Percentiles rank a stretch among this genome's conserved stretches.
These are phyloP conservation scores for Laspeyria flexula DNA, from an alignment of 2,888 invertebrate species.

Conservation along the genomic window DNA sequence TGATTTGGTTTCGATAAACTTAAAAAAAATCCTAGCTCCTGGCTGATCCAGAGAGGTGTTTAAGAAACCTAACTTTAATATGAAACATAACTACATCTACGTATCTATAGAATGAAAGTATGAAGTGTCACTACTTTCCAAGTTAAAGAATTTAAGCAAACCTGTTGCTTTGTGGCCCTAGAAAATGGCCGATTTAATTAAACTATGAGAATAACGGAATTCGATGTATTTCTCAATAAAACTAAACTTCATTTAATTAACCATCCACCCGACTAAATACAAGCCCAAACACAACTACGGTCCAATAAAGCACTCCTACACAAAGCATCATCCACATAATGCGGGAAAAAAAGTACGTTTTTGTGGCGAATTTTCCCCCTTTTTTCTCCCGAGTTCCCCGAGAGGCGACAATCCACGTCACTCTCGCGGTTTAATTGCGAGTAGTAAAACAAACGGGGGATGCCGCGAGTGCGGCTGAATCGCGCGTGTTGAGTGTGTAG, in stretches of 20 bases:
- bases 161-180: no score
- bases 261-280: neutral
- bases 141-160: no score
- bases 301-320: slow-evolving; percentile 34
- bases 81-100: no score
- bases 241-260: neutral
- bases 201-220: neutral
- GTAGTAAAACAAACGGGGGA: slow-evolving; percentile 80
- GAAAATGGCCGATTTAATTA: neutral
- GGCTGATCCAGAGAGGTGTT: no score
- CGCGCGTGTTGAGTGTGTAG: slow-evolving; percentile 53
- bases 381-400: slow-evolving; percentile 54
- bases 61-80: no score
- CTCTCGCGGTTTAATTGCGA: slow-evolving; percentile 84
- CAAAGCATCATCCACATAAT: slow-evolving; percentile 42
- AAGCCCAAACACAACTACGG: slow-evolving; percentile 17
- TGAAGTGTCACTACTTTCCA: no score
- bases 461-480: slow-evolving; percentile 52
- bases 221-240: neutral
- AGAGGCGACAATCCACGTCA: slow-evolving; percentile 80
- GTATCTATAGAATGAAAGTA: no score
- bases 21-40: no score
- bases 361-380: slow-evolving; percentile 51
- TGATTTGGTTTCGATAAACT: neutral
- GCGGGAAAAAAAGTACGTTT: slow-evolving; percentile 40